Conservation (phyloP, 2,797 vertebrate genomes). For the Australoheros facetus region DNA sequence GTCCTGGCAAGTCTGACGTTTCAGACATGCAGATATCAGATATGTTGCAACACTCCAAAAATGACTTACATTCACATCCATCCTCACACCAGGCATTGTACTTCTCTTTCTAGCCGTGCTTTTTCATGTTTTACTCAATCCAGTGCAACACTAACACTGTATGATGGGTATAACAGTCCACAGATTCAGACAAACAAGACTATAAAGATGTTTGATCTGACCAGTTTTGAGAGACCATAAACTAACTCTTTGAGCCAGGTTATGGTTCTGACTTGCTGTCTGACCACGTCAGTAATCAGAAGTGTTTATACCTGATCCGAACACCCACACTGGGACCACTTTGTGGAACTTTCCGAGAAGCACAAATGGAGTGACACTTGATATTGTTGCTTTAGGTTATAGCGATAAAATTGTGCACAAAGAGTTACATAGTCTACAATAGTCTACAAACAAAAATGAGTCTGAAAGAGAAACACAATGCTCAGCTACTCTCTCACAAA, state of each 20-base stretch:
- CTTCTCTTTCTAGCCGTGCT: background rate
- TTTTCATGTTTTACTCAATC: background rate
- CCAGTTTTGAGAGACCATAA: constrained; percentile 8
- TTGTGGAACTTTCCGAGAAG: background rate
- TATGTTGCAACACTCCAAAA: background rate
- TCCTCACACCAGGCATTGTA: background rate
- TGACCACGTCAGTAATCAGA: background rate
- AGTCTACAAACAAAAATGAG: background rate
- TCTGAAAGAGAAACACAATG: background rate
- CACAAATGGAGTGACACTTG: background rate
- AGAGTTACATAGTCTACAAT: background rate
- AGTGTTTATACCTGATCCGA: constrained; percentile 1
- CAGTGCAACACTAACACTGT: background rate
- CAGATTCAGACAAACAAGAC: background rate
- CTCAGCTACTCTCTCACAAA: background rate
- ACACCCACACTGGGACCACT: background rate
- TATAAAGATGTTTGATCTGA: constrained; percentile 3
- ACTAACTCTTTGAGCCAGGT: background rate
- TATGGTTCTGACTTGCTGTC: background rate
- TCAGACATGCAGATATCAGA: background rate
- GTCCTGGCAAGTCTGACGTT: background rate
- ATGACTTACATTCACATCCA: background rate
- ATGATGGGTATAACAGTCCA: too few species aligned
- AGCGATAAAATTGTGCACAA: background rate
- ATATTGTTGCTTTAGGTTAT: background rate